These are phyloP conservation scores for Gonocerus acuteangulatus DNA, from an alignment of 2,888 invertebrate genomes.

Conservation along the genomic window DNA sequence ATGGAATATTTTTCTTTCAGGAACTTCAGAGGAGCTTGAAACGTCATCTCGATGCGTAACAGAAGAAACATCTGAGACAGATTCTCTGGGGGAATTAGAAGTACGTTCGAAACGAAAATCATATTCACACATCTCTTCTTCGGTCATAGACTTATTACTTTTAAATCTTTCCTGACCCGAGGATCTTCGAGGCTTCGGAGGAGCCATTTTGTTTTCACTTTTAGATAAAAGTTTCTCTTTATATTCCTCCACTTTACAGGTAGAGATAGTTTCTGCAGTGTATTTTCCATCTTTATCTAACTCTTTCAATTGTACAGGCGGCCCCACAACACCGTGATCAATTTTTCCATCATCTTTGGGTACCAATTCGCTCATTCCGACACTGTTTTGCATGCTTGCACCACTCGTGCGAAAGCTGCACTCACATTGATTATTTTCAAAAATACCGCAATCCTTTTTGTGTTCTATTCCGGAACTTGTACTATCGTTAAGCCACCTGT, in stretches of 20 bases:
- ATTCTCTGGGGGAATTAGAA: constrained; percentile 30
- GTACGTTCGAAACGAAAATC: constrained; percentile 34
- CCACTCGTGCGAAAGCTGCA: constrained; percentile 34
- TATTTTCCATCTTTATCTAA: constrained; percentile 31
- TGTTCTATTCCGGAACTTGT: constrained; percentile 36
- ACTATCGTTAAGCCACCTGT: constrained; percentile 37
- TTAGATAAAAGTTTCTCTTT: constrained; percentile 32
- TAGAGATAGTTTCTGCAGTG: constrained; percentile 34
- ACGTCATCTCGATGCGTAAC: constrained; percentile 36
- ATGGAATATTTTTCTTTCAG: constrained; percentile 41
- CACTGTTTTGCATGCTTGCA: constrained; percentile 28
- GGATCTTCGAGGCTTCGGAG: constrained; percentile 26
- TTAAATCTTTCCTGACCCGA: constrained; percentile 26
- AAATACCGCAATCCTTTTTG: constrained; percentile 36
- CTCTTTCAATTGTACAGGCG: constrained; percentile 35
- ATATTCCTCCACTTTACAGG: constrained; percentile 36
- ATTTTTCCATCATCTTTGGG: constrained; percentile 30
- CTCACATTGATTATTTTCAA: constrained; percentile 37
- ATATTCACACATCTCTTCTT: constrained; percentile 35
- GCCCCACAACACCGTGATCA: constrained; percentile 33
- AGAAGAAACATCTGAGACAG: constrained; percentile 33
- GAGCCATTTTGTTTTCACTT: constrained; percentile 28
- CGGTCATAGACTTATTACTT: constrained; percentile 34
- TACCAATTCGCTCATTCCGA: constrained; percentile 19
- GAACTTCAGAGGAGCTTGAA: constrained; percentile 34